A percentile compares a stretch with the other conserved stretches of the same genome.
Conservation (phyloP, 2,888 invertebrate species). For the Dryomyza anilis region DNA sequence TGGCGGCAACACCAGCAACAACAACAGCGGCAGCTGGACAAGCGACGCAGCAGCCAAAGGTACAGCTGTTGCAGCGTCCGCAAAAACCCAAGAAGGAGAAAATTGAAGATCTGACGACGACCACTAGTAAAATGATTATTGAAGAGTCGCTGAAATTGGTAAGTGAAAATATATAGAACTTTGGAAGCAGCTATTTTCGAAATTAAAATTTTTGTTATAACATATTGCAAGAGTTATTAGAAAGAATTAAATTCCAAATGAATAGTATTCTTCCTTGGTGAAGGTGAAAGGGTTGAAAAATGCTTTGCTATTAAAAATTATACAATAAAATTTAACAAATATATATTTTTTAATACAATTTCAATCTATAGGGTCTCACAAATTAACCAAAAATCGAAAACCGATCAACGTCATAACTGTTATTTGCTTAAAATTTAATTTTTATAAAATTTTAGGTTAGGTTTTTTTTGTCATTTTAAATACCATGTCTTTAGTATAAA, state of each 20-base stretch:
- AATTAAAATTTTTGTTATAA: not conserved
- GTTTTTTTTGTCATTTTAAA: no score
- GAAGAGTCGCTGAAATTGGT: conserved; percentile 57
- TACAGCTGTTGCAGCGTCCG: conserved; percentile 38
- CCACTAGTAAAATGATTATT: conserved; percentile 45
- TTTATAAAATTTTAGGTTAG: no score
- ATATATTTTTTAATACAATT: no score
- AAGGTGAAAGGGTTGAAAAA: no score
- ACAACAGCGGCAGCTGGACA: not conserved
- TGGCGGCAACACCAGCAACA: not conserved
- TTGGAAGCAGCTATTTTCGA: not conserved
- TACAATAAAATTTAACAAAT: no score
- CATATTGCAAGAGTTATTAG: not conserved
- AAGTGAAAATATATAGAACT: conserved; percentile 22
- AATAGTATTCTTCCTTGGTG: no score
- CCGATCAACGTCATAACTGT: no score
- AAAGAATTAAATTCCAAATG: not conserved
- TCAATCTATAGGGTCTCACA: no score
- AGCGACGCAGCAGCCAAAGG: conserved; percentile 29
- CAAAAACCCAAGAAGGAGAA: conserved; percentile 51
- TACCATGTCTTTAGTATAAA: no score
- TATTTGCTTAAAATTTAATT: no score
- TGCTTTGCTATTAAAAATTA: no score
- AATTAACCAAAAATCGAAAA: no score
- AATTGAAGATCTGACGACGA: conserved; percentile 34